A percentile compares a stretch with the other conserved stretches of the same genome.
phyloP scores from a whole-genome alignment of 2,888 invertebrate genomes.

The Idaea biselata region DNA sequence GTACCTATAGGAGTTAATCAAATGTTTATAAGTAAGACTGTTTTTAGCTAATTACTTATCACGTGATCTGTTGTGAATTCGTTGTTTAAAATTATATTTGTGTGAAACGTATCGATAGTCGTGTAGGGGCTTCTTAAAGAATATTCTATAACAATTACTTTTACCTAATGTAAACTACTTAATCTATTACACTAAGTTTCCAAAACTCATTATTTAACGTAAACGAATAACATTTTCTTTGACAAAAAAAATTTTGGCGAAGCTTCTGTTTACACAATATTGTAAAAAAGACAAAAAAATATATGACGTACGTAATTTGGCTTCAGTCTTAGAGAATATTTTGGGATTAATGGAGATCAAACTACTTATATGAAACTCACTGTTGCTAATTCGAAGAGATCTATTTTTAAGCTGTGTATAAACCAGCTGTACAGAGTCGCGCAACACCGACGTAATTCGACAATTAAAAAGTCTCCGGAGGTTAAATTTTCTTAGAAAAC shows the following conservation, averaged over 20 bases:
- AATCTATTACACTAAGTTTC: not conserved
- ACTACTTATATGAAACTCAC: conserved; percentile 36
- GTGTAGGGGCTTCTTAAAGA: not conserved
- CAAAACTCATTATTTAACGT: conserved; percentile 6
- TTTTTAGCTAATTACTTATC: too few species aligned
- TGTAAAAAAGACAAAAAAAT: conserved; percentile 13
- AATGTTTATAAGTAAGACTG: too few species aligned
- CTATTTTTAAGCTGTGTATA: conserved; percentile 8
- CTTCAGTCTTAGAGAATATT: conserved; percentile 54
- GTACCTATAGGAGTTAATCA: too few species aligned
- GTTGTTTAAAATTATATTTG: not conserved
- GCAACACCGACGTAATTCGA: not conserved
- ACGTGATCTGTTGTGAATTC: not conserved
- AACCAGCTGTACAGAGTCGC: conserved; percentile 18
- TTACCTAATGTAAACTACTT: not conserved
- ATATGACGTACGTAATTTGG: conserved; percentile 28
- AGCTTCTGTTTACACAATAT: conserved; percentile 13
- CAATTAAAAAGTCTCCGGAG: not conserved
- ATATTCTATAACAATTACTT: not conserved
- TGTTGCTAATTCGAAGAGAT: conserved; percentile 20
- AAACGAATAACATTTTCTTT: conserved; percentile 18
- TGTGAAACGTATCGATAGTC: not conserved
- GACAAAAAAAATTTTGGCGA: conserved; percentile 20
- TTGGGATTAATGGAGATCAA: conserved; percentile 69
- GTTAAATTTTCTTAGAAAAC: too few species aligned